phyloP scores from a whole-genome alignment of 2,113 vertebrate genomes.

The Nipponia nippon region DNA sequence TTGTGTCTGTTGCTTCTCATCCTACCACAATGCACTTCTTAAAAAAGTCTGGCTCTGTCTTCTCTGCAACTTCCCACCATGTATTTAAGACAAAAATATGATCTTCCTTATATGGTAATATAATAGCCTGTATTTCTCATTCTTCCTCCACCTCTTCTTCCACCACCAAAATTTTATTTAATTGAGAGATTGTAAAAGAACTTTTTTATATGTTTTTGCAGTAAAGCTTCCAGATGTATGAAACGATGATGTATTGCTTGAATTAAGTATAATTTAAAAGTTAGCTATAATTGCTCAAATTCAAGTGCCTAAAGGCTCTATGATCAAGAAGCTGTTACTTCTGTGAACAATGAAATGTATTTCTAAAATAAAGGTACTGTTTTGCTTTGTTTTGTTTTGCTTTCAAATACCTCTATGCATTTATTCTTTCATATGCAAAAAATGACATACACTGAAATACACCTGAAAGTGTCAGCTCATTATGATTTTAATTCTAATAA shows the following conservation, averaged over 20 bases:
- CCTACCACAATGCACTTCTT: background rate
- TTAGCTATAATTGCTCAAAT: slow-evolving; percentile 7
- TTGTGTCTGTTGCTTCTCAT: background rate
- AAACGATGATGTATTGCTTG: background rate
- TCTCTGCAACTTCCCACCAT: background rate
- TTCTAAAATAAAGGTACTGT: background rate
- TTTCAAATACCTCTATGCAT: background rate
- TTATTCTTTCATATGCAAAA: slow-evolving; percentile 32
- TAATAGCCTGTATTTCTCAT: background rate
- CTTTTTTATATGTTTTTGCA: background rate
- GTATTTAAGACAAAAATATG: background rate
- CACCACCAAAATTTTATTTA: background rate
- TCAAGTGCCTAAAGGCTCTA: background rate
- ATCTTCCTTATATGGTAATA: background rate
- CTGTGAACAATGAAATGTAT: background rate
- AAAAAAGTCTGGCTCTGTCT: background rate
- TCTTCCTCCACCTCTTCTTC: background rate
- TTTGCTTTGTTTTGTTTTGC: slow-evolving; percentile 23
- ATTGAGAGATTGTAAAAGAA: background rate
- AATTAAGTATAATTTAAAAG: background rate
- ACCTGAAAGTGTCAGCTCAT: background rate
- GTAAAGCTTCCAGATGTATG: background rate
- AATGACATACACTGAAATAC: background rate
- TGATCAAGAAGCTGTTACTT: background rate
- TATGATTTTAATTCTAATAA: slow-evolving; percentile 11